phyloP scores from a whole-genome alignment of 2,888 invertebrate genomes.

The Caenorhabditis imperialis region DNA sequence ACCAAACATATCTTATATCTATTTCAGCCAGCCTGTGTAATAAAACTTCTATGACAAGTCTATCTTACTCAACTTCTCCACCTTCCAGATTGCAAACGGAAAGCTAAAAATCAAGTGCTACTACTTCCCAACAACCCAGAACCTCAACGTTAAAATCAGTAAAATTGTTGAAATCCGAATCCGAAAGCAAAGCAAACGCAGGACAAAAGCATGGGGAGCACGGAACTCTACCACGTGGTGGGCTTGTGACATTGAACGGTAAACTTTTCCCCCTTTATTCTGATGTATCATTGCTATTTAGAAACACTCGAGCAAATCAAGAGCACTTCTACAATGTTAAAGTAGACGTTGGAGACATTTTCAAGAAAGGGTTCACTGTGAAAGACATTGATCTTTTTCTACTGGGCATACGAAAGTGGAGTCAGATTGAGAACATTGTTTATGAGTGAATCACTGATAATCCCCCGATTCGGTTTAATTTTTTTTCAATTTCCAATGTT shows the following conservation, averaged over 20 bases:
- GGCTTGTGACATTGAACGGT: slow-evolving; percentile 55
- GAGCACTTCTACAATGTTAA: slow-evolving; percentile 48
- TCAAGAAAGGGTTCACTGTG: slow-evolving; percentile 54
- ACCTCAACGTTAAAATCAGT: slow-evolving; percentile 28
- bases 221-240: slow-evolving; percentile 33
- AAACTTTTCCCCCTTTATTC: too few species aligned
- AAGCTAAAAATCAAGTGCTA: slow-evolving; percentile 44
- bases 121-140: slow-evolving; percentile 45
- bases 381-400: slow-evolving; percentile 31
- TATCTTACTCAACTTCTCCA: too few species aligned
- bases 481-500: too few species aligned
- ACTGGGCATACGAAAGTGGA: slow-evolving; percentile 27
- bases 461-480: too few species aligned
- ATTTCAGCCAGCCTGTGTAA: too few species aligned
- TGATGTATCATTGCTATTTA: neutral
- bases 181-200: slow-evolving; percentile 24
- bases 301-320: slow-evolving; percentile 42
- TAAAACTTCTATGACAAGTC: too few species aligned
- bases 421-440: slow-evolving; percentile 27
- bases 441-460: slow-evolving; percentile 12
- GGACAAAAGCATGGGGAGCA: slow-evolving; percentile 50
- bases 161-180: slow-evolving; percentile 32
- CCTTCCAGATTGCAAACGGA: slow-evolving; percentile 39
- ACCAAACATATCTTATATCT: too few species aligned
- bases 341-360: slow-evolving; percentile 41